Conservation (phyloP, 2,888 invertebrate species). For the Encarsia formosa region DNA sequence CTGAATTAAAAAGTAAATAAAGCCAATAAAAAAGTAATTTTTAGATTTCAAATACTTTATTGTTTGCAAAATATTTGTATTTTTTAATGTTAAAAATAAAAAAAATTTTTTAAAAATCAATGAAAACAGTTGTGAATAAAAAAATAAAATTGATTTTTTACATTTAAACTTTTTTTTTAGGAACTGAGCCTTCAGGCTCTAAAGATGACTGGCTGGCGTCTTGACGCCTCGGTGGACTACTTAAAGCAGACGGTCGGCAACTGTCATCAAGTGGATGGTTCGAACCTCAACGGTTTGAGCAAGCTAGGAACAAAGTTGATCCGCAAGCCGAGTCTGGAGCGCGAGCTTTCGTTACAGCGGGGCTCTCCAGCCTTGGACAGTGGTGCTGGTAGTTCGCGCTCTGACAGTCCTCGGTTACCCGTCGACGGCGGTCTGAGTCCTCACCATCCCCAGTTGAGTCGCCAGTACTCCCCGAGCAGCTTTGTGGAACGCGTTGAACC, state of each 20-base stretch:
- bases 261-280: constrained; percentile 13
- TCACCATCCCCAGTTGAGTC: constrained; percentile 66
- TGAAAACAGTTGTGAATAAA: too few relatives aligned
- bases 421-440: constrained; percentile 50
- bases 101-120: too few relatives aligned
- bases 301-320: constrained; percentile 65
- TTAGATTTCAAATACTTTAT: neutral
- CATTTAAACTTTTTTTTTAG: constrained; percentile 53
- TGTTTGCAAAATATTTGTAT: too few relatives aligned
- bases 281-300: constrained; percentile 56
- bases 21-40: constrained; percentile 8
- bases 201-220: constrained; percentile 66
- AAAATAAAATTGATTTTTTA: too few relatives aligned
- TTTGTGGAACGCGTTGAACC: constrained; percentile 56
- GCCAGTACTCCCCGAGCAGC: constrained; percentile 70
- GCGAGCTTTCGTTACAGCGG: constrained; percentile 71
- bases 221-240: constrained; percentile 68
- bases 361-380: constrained; percentile 85
- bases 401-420: constrained; percentile 78
- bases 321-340: constrained; percentile 83
- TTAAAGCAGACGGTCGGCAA: constrained; percentile 54
- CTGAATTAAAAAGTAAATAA: constrained; percentile 3
- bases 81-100: too few relatives aligned
- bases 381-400: constrained; percentile 83
- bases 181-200: constrained; percentile 67